A percentile compares a stretch with the other conserved stretches of the same genome.
Evolutionary conservation across 2,888 invertebrate genomes (phyloP).

Genomic region (Chesias legatella): DNA sequence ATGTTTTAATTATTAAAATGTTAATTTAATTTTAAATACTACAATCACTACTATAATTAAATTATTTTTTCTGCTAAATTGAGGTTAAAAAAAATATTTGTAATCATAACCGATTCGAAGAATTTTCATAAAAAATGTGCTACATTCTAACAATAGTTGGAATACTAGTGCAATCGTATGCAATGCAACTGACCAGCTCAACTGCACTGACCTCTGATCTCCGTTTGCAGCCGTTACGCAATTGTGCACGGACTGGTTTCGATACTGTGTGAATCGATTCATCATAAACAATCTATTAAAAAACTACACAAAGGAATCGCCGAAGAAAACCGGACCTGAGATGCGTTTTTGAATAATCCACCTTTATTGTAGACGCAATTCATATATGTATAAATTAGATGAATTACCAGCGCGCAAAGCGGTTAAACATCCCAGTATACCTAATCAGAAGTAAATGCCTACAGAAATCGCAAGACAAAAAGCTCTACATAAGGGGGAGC

Average conservation of each 20-base stretch:
- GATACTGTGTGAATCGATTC: conserved; percentile 54
- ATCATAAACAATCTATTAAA: conserved; percentile 39
- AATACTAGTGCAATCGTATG: conserved; percentile 34
- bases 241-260: conserved; percentile 60
- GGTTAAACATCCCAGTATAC: background rate
- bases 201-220: conserved; percentile 56
- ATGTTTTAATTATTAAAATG: too few relatives aligned
- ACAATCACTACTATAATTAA: too few relatives aligned
- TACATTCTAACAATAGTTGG: conserved; percentile 31
- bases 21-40: too few relatives aligned
- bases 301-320: conserved; percentile 38
- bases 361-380: conserved; percentile 15
- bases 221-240: conserved; percentile 47
- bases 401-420: too few relatives aligned
- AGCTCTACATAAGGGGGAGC: conserved; percentile 24
- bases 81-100: too few relatives aligned
- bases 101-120: conserved; percentile 8
- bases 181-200: conserved; percentile 35
- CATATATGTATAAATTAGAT: conserved; percentile 1
- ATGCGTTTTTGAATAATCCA: conserved; percentile 33
- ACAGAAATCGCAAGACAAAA: conserved; percentile 8
- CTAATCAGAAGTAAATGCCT: conserved; percentile 1
- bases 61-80: too few relatives aligned
- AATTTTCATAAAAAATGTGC: conserved; percentile 25
- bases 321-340: conserved; percentile 39